These are phyloP conservation scores for Caenorhabditis briggsae DNA, from an alignment of 1,140 invertebrate genomes.

Conservation along the genomic window DNA sequence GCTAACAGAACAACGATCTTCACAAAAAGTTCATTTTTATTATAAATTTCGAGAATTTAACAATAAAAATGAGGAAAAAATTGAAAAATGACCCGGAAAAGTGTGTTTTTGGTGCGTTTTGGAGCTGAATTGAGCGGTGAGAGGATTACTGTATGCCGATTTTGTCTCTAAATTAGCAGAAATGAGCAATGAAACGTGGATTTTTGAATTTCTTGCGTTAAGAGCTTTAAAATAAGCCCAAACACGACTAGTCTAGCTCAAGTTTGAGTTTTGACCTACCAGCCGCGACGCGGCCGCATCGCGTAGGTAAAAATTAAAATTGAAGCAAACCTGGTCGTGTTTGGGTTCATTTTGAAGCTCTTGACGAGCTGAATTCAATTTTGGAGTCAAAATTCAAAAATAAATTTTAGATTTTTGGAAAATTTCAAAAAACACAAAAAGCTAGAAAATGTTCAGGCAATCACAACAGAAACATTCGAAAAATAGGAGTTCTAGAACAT, in stretches of 20 bases:
- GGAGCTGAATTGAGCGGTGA: neutral
- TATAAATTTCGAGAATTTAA: neutral
- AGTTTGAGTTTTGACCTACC: too few relatives aligned
- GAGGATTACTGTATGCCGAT: constrained; percentile 21
- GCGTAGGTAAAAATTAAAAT: neutral
- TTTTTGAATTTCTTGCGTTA: neutral
- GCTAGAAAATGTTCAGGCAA: constrained; percentile 5
- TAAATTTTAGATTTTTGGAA: neutral
- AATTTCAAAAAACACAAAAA: constrained; percentile 10
- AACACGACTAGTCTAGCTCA: too few relatives aligned
- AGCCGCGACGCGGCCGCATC: too few relatives aligned
- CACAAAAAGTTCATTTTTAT: too few relatives aligned
- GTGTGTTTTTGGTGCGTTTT: neutral
- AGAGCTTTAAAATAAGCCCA: too few relatives aligned
- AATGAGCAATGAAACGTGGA: neutral
- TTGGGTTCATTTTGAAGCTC: too few relatives aligned
- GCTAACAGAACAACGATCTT: too few relatives aligned
- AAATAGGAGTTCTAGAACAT: constrained; percentile 16
- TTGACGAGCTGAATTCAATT: too few relatives aligned
- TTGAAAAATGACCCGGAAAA: neutral
- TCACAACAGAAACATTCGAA: neutral
- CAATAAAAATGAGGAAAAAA: neutral
- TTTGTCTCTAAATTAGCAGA: constrained; percentile 7
- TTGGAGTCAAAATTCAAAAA: neutral
- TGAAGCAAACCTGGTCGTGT: neutral